These are phyloP conservation scores for Nycticebus coucang DNA, from an alignment of 2,113 vertebrate genomes.

Conservation along the genomic window DNA sequence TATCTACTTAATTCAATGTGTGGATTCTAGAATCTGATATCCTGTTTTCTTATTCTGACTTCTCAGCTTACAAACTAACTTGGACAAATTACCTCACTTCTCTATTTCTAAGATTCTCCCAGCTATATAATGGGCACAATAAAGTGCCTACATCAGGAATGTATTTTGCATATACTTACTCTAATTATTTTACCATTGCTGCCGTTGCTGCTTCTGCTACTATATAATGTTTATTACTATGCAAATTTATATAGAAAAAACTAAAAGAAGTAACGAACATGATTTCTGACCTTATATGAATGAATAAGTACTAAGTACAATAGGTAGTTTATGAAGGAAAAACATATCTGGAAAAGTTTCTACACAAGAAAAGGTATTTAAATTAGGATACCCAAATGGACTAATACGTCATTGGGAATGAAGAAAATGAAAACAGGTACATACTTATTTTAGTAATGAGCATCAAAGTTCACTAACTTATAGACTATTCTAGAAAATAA, in stretches of 20 bases:
- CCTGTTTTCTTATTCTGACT: not conserved
- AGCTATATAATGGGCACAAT: not conserved
- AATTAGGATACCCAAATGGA: not conserved
- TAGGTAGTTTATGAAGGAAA: slow-evolving; percentile 31
- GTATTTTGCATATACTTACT: not conserved
- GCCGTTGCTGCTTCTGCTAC: not conserved
- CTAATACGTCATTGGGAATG: slow-evolving; percentile 31
- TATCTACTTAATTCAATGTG: not conserved
- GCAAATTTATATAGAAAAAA: slow-evolving; percentile 9
- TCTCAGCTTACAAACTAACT: slow-evolving; percentile 8
- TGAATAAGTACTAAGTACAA: not conserved
- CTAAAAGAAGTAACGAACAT: not conserved
- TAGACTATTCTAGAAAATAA: slow-evolving; percentile 29
- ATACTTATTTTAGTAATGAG: not conserved
- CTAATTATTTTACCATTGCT: not conserved
- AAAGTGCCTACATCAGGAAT: not conserved
- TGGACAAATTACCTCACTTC: slow-evolving; percentile 23
- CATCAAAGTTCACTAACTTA: not conserved
- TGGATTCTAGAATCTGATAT: not conserved
- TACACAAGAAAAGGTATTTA: not conserved
- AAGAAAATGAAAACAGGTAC: not conserved
- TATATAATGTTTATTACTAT: not conserved
- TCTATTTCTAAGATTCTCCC: not conserved
- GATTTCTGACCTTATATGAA: not conserved
- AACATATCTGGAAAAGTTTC: not conserved